phyloP scores from a whole-genome alignment of 2,113 vertebrate species.

The Arothron firmamentum region DNA sequence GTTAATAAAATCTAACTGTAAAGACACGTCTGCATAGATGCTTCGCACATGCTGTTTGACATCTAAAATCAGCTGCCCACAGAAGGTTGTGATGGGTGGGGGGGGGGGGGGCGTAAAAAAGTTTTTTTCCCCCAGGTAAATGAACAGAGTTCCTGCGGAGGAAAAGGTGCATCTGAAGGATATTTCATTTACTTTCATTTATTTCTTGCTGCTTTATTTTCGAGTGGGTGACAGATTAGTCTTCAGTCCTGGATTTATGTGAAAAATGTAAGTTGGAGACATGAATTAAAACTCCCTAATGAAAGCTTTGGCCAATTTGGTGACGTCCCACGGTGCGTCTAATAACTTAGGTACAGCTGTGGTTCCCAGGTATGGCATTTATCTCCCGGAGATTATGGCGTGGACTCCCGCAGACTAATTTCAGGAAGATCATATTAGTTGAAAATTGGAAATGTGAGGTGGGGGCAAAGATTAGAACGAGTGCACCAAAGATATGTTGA shows the following conservation, averaged over 20 bases:
- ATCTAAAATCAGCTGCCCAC: too few relatives aligned
- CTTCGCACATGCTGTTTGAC: too few relatives aligned
- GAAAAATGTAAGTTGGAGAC: slow-evolving; percentile 48
- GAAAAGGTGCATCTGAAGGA: slow-evolving; percentile 24
- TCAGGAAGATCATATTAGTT: slow-evolving; percentile 22
- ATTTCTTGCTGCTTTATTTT: slow-evolving; percentile 43
- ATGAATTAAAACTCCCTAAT: slow-evolving; percentile 56
- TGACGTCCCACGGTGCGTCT: slow-evolving; percentile 43
- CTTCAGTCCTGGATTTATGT: slow-evolving; percentile 44
- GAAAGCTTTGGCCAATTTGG: slow-evolving; percentile 42
- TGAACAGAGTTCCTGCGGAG: too few relatives aligned
- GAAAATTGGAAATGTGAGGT: slow-evolving; percentile 27
- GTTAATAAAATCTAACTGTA: slow-evolving; percentile 39
- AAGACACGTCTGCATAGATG: slow-evolving; percentile 18
- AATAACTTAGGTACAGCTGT: slow-evolving; percentile 39
- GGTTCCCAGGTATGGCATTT: slow-evolving; percentile 52
- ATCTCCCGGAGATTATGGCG: slow-evolving; percentile 17
- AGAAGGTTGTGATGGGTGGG: too few relatives aligned
- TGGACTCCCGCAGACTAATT: slow-evolving; percentile 27
- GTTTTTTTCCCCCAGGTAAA: too few relatives aligned
- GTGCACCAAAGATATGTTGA: background rate
- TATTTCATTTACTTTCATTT: slow-evolving; percentile 55
- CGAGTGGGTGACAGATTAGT: slow-evolving; percentile 53
- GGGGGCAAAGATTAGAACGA: too few relatives aligned
- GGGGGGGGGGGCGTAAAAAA: too few relatives aligned